These are phyloP conservation scores for Tamandua tetradactyla DNA, from an alignment of 2,797 vertebrate species.

Conservation along the genomic window DNA sequence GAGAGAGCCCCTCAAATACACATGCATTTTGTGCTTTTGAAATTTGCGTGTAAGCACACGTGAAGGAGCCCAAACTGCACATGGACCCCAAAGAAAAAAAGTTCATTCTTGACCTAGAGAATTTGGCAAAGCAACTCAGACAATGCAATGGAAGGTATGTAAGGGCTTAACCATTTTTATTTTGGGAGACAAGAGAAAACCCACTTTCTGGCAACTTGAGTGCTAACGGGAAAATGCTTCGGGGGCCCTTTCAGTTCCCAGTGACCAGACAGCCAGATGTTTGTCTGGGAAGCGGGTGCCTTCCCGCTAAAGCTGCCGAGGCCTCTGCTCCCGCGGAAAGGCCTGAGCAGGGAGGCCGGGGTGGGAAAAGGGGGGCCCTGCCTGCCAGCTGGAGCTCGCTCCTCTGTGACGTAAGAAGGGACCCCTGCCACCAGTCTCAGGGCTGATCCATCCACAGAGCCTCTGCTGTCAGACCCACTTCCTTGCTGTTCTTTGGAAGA, in stretches of 20 bases:
- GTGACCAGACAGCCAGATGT: background rate
- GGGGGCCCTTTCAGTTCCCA: background rate
- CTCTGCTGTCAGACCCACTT: background rate
- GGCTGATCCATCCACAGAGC: background rate
- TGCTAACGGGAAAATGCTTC: background rate
- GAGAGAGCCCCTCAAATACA: background rate
- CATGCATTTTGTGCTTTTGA: background rate
- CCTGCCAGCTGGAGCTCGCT: accelerated
- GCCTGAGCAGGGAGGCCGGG: background rate
- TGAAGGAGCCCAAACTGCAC: background rate
- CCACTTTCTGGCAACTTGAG: background rate
- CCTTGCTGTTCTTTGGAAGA: background rate
- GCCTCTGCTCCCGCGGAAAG: background rate
- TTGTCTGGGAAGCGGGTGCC: background rate
- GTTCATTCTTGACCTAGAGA: background rate
- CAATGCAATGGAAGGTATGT: background rate
- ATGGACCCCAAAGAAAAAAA: background rate
- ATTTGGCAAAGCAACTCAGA: background rate
- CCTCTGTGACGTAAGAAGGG: background rate
- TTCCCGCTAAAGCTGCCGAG: background rate
- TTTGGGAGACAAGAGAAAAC: background rate
- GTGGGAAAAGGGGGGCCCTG: accelerated
- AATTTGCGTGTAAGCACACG: accelerated
- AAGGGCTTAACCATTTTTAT: background rate
- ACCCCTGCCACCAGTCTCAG: background rate